Evolutionary conservation across 2,113 vertebrate species (phyloP).

Genomic region (Scytalopus superciliaris): DNA sequence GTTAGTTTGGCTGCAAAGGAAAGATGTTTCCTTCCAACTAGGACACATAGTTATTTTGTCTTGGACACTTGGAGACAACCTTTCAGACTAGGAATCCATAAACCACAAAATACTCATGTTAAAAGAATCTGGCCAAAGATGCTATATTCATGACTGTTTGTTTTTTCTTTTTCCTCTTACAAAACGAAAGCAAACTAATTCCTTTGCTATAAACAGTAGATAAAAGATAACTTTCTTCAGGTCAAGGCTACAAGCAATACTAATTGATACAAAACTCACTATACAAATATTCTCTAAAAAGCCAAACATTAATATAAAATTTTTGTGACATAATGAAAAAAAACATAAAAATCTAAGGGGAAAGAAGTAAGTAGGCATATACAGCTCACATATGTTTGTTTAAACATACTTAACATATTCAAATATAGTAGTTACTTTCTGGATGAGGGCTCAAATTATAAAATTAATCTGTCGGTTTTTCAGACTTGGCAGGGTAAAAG

Average conservation of each 20-base stretch:
- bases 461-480: background rate
- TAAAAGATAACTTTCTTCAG: background rate
- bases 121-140: slow-evolving; percentile 48
- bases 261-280: background rate
- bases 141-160: background rate
- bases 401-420: background rate
- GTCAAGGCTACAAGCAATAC: background rate
- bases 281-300: background rate
- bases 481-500: background rate
- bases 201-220: background rate
- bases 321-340: background rate
- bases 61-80: slow-evolving; percentile 26
- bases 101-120: slow-evolving; percentile 55
- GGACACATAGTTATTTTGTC: slow-evolving; percentile 50
- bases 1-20: background rate
- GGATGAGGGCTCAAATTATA: background rate
- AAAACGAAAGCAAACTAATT: slow-evolving; percentile 1
- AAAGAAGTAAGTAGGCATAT: background rate
- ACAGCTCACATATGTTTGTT: background rate
- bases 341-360: background rate
- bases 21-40: slow-evolving; percentile 53
- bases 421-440: slow-evolving; percentile 2
- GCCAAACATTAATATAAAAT: background rate
- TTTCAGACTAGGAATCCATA: slow-evolving; percentile 14
- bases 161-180: background rate